Evolutionary conservation across 2,797 vertebrate species (phyloP).

Genomic region (Liasis olivaceus): DNA sequence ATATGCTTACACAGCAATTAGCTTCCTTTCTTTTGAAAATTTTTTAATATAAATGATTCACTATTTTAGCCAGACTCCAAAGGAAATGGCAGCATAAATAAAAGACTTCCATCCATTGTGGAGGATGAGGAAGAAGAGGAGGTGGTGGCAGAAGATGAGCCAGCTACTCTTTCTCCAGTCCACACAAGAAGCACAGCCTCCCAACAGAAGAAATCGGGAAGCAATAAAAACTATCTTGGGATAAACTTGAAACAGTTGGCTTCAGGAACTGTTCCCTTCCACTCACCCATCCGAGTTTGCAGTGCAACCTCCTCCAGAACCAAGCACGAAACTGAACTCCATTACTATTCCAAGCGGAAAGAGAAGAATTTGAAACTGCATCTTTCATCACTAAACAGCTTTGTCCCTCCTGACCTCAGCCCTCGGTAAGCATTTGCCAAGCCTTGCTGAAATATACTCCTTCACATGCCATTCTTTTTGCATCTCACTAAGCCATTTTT

Average conservation of each 20-base stretch:
- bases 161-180: conserved; percentile 72
- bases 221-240: conserved; percentile 73
- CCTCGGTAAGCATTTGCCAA: conserved; percentile 77
- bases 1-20: background rate
- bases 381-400: conserved; percentile 75
- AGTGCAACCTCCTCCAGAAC: conserved; percentile 68
- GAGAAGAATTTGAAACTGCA: conserved; percentile 80
- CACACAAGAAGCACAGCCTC: conserved; percentile 71
- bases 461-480: background rate
- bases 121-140: conserved; percentile 81
- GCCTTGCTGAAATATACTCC: background rate
- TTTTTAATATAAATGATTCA: background rate
- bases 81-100: conserved; percentile 81
- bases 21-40: conserved; percentile 21
- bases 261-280: conserved; percentile 76
- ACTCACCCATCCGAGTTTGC: conserved; percentile 76
- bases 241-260: conserved; percentile 78
- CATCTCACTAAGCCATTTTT: background rate
- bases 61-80: conserved; percentile 76
- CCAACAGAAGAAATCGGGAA: conserved; percentile 69
- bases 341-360: conserved; percentile 69
- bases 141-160: conserved; percentile 72
- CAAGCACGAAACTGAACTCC: conserved; percentile 71
- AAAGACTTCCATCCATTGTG: conserved; percentile 76
- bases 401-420: conserved; percentile 86